Conservation (phyloP, 2,888 invertebrate genomes). For the Eupithecia exiguata region DNA sequence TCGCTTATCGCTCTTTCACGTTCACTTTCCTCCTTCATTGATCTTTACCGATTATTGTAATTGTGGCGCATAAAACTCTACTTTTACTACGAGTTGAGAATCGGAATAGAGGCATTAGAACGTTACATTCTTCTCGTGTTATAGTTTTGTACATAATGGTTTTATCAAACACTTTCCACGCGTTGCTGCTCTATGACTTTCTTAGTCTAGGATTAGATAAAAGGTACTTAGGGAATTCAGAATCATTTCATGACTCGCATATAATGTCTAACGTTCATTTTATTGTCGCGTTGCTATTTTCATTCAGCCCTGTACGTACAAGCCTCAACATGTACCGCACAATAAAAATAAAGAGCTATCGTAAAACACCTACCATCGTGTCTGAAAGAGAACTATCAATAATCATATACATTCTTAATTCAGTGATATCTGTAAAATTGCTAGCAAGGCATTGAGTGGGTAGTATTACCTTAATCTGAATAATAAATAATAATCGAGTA, state of each 20-base stretch:
- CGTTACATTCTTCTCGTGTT: constrained; percentile 57
- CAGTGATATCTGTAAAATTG: background rate
- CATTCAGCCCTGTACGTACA: constrained; percentile 11
- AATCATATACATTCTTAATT: background rate
- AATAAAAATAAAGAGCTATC: constrained; percentile 8
- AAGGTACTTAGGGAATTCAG: constrained; percentile 27
- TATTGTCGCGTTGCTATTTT: constrained; percentile 30
- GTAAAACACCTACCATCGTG: constrained; percentile 4
- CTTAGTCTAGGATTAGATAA: constrained; percentile 21
- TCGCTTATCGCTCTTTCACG: constrained; percentile 59
- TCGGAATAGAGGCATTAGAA: constrained; percentile 64
- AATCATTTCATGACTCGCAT: constrained; percentile 37
- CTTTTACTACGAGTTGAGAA: constrained; percentile 59
- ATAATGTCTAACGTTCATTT: constrained; percentile 37
- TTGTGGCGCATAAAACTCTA: constrained; percentile 64
- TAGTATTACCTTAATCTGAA: background rate
- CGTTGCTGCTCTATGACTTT: constrained; percentile 35
- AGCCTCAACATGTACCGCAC: constrained; percentile 12
- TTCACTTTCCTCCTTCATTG: constrained; percentile 62
- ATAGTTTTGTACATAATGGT: constrained; percentile 57
- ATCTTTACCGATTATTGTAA: constrained; percentile 67
- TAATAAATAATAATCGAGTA: background rate
- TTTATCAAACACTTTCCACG: constrained; percentile 47
- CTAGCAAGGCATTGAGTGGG: background rate
- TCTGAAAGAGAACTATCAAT: background rate